Conservation (phyloP, 2,797 vertebrate genomes). For the Silurus lanzhouensis region DNA sequence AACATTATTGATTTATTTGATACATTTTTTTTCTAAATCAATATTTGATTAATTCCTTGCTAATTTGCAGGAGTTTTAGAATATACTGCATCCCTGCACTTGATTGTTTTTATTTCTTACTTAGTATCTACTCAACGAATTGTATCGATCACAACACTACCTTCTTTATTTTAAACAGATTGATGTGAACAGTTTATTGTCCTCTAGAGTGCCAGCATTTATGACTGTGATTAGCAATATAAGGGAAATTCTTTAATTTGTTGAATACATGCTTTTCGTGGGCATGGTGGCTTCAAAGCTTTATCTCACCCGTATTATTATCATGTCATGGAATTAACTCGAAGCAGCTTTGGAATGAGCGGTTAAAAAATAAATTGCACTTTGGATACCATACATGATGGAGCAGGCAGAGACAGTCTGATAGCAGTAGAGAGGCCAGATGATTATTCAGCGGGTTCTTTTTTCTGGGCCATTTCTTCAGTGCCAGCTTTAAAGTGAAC, state of each 20-base stretch:
- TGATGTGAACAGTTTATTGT: neutral
- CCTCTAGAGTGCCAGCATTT: neutral
- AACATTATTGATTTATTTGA: too few relatives aligned
- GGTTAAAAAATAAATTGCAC: neutral
- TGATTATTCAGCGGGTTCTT: constrained; percentile 40
- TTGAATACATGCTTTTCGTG: constrained; percentile 1
- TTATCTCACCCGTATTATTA: constrained; percentile 24
- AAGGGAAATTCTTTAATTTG: constrained; percentile 18
- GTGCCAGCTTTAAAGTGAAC: constrained; percentile 59
- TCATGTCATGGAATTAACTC: constrained; percentile 21
- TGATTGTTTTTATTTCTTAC: neutral
- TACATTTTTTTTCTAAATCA: too few relatives aligned
- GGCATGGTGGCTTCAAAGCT: neutral
- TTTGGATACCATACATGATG: constrained; percentile 38
- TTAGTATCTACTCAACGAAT: too few relatives aligned
- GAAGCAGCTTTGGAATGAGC: constrained; percentile 24
- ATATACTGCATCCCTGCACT: neutral
- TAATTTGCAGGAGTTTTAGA: too few relatives aligned
- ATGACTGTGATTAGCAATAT: neutral
- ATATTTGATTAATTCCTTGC: too few relatives aligned
- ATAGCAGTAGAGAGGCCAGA: constrained; percentile 37
- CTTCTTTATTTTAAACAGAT: neutral
- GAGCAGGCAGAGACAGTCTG: constrained; percentile 34
- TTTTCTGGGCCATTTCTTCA: constrained; percentile 22
- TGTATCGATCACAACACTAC: neutral